Evolutionary conservation across 2,888 invertebrate genomes (phyloP).

Genomic region (Antheraea assamensis): DNA sequence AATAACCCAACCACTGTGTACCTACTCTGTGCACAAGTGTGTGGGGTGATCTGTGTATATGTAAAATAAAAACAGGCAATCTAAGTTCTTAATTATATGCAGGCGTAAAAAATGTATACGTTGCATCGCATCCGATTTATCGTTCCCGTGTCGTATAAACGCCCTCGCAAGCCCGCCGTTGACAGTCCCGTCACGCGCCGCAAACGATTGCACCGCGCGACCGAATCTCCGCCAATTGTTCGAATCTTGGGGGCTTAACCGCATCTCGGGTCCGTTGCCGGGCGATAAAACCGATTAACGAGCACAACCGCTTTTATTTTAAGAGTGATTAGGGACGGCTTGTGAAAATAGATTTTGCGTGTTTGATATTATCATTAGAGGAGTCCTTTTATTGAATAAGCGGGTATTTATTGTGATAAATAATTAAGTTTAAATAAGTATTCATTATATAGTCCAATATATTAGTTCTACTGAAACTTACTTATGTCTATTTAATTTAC

Average conservation of each 20-base stretch:
- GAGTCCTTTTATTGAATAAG: neutral
- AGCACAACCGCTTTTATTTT: slow-evolving; percentile 22
- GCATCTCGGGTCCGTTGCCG: slow-evolving; percentile 64
- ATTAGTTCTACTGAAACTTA: too few relatives aligned
- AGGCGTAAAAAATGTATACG: too few relatives aligned
- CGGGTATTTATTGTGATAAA: too few relatives aligned
- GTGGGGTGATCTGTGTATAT: too few relatives aligned
- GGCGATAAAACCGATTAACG: slow-evolving; percentile 68
- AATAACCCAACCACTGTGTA: too few relatives aligned
- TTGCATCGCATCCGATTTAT: slow-evolving; percentile 2
- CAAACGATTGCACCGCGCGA: slow-evolving; percentile 61
- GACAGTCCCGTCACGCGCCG: slow-evolving; percentile 59
- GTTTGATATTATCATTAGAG: neutral
- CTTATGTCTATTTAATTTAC: too few relatives aligned
- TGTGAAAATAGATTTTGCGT: slow-evolving; percentile 27
- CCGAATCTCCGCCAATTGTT: slow-evolving; percentile 70
- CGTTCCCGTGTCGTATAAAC: slow-evolving; percentile 26
- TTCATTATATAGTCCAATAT: too few relatives aligned
- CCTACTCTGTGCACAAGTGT: too few relatives aligned
- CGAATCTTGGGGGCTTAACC: slow-evolving; percentile 78
- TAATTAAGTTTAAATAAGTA: too few relatives aligned
- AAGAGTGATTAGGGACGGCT: slow-evolving; percentile 29
- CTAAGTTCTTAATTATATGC: too few relatives aligned
- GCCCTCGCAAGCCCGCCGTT: slow-evolving; percentile 38
- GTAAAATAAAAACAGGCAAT: too few relatives aligned